Percentiles rank a stretch among this genome's conserved stretches.
Conservation (phyloP, 2,797 vertebrate species). For the Brotula barbata region DNA sequence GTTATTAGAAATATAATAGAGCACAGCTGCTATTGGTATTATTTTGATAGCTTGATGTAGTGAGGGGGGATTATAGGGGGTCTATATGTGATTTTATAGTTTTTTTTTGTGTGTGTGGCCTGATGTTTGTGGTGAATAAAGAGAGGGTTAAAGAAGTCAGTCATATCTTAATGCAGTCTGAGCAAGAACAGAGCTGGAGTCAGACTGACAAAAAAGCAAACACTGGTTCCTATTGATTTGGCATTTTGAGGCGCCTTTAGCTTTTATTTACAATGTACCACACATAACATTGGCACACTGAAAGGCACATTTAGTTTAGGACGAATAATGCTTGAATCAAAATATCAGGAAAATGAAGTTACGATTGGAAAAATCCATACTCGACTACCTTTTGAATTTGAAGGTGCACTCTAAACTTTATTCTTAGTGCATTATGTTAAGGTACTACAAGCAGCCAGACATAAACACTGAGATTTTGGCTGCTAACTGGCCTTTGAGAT, state of each 20-base stretch:
- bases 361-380: not conserved
- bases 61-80: slow-evolving; percentile 38
- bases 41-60: slow-evolving; percentile 24
- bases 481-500: slow-evolving; percentile 49
- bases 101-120: slow-evolving; percentile 5
- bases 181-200: slow-evolving; percentile 18
- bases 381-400: not conserved
- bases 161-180: slow-evolving; percentile 21
- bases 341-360: not conserved
- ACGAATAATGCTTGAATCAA: not conserved
- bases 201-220: slow-evolving; percentile 46
- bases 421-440: not conserved
- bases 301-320: not conserved
- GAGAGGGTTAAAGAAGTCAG: slow-evolving; percentile 40
- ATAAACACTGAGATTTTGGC: slow-evolving; percentile 29
- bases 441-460: slow-evolving; percentile 45
- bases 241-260: not conserved
- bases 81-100: slow-evolving; percentile 43
- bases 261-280: not conserved
- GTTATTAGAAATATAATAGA: no score
- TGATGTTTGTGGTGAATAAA: slow-evolving; percentile 41
- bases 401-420: not conserved
- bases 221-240: slow-evolving; percentile 26
- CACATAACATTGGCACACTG: not conserved
- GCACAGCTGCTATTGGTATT: no score